Evolutionary conservation across 2,797 vertebrate species (phyloP).

Genomic region (Alectoris magna): DNA sequence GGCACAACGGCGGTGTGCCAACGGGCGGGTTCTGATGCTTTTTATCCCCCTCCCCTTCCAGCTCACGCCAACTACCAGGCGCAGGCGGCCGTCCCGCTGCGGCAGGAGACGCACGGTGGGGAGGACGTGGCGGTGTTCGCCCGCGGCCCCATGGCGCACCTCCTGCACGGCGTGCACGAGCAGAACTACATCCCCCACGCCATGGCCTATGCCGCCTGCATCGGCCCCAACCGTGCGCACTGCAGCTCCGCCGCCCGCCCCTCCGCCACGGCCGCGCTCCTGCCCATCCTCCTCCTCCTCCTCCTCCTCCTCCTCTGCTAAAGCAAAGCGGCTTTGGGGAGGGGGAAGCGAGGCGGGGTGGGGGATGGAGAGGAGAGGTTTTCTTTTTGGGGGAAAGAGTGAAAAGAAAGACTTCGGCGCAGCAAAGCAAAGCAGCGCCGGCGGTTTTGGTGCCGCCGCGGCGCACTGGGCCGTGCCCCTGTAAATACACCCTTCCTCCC

Average conservation of each 20-base stretch:
- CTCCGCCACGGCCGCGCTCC: background rate
- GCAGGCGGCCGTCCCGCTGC: conserved; percentile 90
- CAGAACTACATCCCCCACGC: conserved; percentile 97
- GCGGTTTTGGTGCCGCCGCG: background rate
- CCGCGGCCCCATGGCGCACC: conserved; percentile 94
- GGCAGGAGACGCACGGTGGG: conserved; percentile 89
- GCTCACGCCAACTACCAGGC: conserved; percentile 90
- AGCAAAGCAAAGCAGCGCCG: conserved; percentile 18
- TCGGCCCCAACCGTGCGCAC: conserved; percentile 90
- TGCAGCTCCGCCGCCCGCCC: conserved; percentile 65
- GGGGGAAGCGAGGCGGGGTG: background rate
- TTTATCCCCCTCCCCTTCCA: conserved; percentile 40
- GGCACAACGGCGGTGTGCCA: too few species aligned
- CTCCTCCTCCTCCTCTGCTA: conserved; percentile 41
- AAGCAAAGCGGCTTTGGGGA: background rate
- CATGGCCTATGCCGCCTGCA: conserved; percentile 94
- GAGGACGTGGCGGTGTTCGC: conserved; percentile 95
- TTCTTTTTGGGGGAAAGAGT: too few species aligned
- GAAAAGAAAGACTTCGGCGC: background rate
- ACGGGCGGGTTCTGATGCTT: too few species aligned
- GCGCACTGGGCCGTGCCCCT: conserved; percentile 45
- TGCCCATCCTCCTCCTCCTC: background rate
- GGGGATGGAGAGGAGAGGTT: background rate
- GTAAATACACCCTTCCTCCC: conserved; percentile 44
- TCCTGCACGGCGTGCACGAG: conserved; percentile 93